A percentile compares a stretch with the other conserved stretches of the same genome.
Conservation (phyloP, 1,140 invertebrate genomes). For the Calephelis nemesis region DNA sequence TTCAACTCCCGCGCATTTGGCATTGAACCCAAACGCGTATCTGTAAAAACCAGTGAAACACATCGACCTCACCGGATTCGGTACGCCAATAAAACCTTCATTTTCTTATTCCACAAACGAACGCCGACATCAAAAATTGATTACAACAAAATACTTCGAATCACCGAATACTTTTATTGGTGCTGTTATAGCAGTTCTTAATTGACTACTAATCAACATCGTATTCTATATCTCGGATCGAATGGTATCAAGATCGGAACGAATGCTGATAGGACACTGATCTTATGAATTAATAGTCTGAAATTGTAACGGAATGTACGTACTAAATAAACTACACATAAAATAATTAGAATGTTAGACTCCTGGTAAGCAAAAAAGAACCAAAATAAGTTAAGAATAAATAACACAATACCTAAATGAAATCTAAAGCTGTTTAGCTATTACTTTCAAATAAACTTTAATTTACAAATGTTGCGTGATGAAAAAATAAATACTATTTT, state of each 20-base stretch:
- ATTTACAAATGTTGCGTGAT: too few species aligned
- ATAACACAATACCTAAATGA: too few species aligned
- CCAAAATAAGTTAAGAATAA: too few species aligned
- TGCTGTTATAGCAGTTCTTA: slow-evolving; percentile 67
- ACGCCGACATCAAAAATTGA: slow-evolving; percentile 70
- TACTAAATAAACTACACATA: neutral
- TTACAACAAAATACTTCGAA: slow-evolving; percentile 73
- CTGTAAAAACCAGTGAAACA: slow-evolving; percentile 28
- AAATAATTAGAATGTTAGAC: too few species aligned
- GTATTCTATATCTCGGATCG: slow-evolving; percentile 28
- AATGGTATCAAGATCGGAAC: slow-evolving; percentile 29
- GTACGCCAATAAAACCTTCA: slow-evolving; percentile 71
- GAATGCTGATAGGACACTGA: slow-evolving; percentile 37
- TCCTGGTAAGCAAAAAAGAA: too few species aligned
- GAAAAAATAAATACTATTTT: too few species aligned
- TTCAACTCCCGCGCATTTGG: slow-evolving; percentile 1
- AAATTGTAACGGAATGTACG: slow-evolving; percentile 22
- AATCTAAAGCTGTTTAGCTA: too few species aligned
- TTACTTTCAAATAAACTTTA: too few species aligned
- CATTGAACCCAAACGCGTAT: slow-evolving; percentile 29
- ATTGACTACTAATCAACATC: slow-evolving; percentile 71
- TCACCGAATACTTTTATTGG: slow-evolving; percentile 70
- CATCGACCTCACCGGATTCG: slow-evolving; percentile 67
- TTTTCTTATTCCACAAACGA: slow-evolving; percentile 64
- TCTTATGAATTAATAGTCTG: slow-evolving; percentile 30